Evolutionary conservation across 2,113 vertebrate species (phyloP).

Genomic region (Solenodon paradoxus): DNA sequence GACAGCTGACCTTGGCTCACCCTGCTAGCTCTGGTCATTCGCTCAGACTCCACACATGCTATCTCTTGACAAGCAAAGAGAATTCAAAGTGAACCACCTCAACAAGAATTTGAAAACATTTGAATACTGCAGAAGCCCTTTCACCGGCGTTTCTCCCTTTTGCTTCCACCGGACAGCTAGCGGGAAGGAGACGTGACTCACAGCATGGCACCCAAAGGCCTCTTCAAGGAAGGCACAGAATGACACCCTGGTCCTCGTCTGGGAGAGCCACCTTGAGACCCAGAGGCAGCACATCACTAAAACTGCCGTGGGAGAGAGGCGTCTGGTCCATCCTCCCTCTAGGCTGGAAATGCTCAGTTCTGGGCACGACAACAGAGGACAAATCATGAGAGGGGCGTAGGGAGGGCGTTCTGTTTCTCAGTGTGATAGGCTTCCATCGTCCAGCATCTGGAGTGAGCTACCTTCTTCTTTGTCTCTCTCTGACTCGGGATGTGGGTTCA

Average conservation of each 20-base stretch:
- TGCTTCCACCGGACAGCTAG: background rate
- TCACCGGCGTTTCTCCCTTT: background rate
- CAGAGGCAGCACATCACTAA: background rate
- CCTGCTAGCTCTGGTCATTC: too few species aligned
- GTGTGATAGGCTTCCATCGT: background rate
- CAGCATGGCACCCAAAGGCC: accelerated
- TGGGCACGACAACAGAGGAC: background rate
- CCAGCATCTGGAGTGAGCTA: background rate
- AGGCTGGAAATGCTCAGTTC: background rate
- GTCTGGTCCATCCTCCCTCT: background rate
- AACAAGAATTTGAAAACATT: background rate
- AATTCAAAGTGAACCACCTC: background rate
- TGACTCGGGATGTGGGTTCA: background rate
- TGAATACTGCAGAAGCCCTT: background rate
- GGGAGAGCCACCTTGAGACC: background rate
- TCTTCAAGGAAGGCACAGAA: background rate
- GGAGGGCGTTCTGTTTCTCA: background rate
- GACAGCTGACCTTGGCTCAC: background rate
- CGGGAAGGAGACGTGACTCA: background rate
- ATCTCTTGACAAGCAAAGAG: background rate
- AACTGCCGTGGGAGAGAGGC: background rate
- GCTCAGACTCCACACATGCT: background rate
- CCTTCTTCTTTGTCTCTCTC: background rate
- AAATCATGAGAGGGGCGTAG: background rate
- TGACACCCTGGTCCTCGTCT: background rate